Base-by-base conservation (phyloP, 2,113 vertebrate genomes). In the Chaetops frenatus region DNA sequence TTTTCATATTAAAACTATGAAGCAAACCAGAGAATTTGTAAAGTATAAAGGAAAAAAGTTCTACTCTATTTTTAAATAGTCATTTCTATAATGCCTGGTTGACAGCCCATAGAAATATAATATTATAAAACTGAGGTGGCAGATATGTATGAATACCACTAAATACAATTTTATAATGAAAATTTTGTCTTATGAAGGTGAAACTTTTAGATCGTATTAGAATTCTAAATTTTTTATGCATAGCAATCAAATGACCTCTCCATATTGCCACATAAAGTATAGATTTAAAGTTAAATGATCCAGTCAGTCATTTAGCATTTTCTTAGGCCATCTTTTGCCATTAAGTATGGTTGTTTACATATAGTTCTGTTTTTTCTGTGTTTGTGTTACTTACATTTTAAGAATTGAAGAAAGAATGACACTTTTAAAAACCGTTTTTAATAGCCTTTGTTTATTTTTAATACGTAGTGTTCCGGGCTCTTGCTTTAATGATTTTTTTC, bases 401-500 rank as follows among this genome's bases (percentile, higher is more conserved):
- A 96, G 96, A 96, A 92, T 19, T 97, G 95, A 96, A 97, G 96
- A 94, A 96, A 96, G 96, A 97, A 95, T 80, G 96, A 94, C 92
- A 81, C 91, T 97, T 98, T 95, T 88, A 58, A 95, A 97, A 98
- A 96, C 96, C 96, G 97, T 90, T 98, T 98, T 98, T 98, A 97
- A 98, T 98, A 97, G 96, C 97, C 96, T 97, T 97, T 98, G 98
- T 98, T 98, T 98, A 97, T 98, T 97, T 98, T 98, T 98, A 98
- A 98, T 98, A 97, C 83, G 70, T 97, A 96, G 95, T 44, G 98
- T 98, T 98, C 97, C 97, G 97, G 97, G 94, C 96, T 97, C 95
- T 97, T 98, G 98, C 97, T 97, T 98, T 98, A 98, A 98, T 98
- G 98, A 98, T 98, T 98, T 98, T 98, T 98, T 98, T 97, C 97